Evolutionary conservation across 2,797 vertebrate species (phyloP).

Genomic region (Megalops cyprinoides): DNA sequence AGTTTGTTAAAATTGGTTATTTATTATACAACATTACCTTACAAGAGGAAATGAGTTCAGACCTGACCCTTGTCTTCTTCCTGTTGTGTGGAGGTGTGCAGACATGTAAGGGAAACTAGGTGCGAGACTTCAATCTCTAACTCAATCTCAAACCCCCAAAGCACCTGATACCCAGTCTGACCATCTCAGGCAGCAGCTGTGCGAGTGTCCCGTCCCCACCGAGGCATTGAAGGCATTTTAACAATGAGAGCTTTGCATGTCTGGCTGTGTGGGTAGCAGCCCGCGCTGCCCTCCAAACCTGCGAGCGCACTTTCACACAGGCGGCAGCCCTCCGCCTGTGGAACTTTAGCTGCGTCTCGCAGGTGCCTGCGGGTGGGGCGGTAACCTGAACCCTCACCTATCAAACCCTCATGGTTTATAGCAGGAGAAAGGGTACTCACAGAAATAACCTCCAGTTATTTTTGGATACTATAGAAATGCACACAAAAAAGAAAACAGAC

Average conservation of each 20-base stretch:
- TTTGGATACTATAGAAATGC: background rate
- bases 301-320: background rate
- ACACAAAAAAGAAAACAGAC: background rate
- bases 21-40: no score
- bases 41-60: no score
- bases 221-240: background rate
- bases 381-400: background rate
- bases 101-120: background rate
- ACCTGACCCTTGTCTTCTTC: no score
- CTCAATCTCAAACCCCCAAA: background rate
- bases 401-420: background rate
- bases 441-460: background rate
- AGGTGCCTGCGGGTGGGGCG: background rate
- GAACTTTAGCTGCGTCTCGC: background rate
- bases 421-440: no score
- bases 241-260: background rate
- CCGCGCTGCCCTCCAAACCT: background rate
- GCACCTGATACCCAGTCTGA: background rate
- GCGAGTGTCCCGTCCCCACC: background rate
- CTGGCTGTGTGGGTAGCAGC: background rate
- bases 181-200: background rate
- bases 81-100: no score
- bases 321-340: background rate
- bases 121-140: background rate
- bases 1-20: no score